phyloP scores from a whole-genome alignment of 1,140 invertebrate species.

The Drosophila neocordata region DNA sequence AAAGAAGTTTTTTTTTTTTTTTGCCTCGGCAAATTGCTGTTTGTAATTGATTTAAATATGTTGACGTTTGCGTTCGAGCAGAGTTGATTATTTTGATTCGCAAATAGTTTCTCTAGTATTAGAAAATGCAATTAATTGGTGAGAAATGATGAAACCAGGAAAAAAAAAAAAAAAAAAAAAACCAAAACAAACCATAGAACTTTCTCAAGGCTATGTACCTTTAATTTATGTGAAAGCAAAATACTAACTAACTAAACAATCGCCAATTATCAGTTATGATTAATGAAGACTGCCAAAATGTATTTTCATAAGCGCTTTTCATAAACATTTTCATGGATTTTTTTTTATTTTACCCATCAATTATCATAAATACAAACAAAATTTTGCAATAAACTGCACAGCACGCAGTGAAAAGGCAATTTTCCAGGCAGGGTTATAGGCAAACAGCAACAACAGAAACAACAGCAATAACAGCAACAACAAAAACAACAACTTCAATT shows the following conservation, averaged over 20 bases:
- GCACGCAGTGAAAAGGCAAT: slow-evolving; percentile 73
- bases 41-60: slow-evolving; percentile 82
- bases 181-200: too few species aligned
- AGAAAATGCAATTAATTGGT: slow-evolving; percentile 11
- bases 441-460: slow-evolving; percentile 57
- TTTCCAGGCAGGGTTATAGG: slow-evolving; percentile 70
- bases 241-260: slow-evolving; percentile 55
- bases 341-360: slow-evolving; percentile 54
- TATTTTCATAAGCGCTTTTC: slow-evolving; percentile 73
- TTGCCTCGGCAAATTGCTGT: slow-evolving; percentile 65
- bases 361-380: slow-evolving; percentile 75
- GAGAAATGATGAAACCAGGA: not conserved
- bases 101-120: not conserved
- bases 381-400: slow-evolving; percentile 80
- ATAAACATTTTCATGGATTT: slow-evolving; percentile 49
- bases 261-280: slow-evolving; percentile 74
- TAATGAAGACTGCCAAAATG: slow-evolving; percentile 72
- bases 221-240: slow-evolving; percentile 57
- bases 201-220: slow-evolving; percentile 5
- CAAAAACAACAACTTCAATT: slow-evolving; percentile 70
- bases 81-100: slow-evolving; percentile 62
- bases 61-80: slow-evolving; percentile 65
- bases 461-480: too few species aligned
- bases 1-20: slow-evolving; percentile 3
- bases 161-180: too few species aligned